phyloP scores from a whole-genome alignment of 2,888 invertebrate genomes.

The Rotaria magnacalcarata region DNA sequence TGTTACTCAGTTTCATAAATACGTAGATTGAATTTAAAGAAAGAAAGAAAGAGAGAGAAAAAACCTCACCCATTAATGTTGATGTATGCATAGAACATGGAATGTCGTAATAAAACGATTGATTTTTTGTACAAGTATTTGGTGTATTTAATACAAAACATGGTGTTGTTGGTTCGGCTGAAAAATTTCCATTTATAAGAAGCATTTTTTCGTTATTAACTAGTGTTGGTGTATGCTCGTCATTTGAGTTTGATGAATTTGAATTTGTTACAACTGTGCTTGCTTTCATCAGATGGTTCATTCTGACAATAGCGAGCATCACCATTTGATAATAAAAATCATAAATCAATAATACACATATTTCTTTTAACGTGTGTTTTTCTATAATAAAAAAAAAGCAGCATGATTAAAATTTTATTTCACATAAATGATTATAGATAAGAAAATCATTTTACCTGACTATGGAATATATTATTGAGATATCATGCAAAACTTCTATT shows the following conservation, averaged over 20 bases:
- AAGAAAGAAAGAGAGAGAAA: neutral
- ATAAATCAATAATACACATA: too few relatives aligned
- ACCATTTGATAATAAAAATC: neutral
- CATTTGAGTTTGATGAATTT: neutral
- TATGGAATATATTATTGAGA: neutral
- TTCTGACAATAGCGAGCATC: neutral
- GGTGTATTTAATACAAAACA: slow-evolving; percentile 35
- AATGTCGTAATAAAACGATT: slow-evolving; percentile 22
- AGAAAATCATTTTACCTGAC: neutral
- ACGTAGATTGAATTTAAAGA: too few relatives aligned
- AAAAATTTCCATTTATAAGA: neutral
- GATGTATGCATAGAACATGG: neutral
- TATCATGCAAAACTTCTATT: neutral
- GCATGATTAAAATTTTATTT: too few relatives aligned
- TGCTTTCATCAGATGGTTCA: neutral
- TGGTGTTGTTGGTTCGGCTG: slow-evolving; percentile 21
- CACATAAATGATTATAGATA: neutral
- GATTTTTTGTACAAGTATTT: slow-evolving; percentile 36
- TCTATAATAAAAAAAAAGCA: too few relatives aligned
- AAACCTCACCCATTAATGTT: neutral
- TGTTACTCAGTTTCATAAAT: neutral
- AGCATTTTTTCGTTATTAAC: neutral
- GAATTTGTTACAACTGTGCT: neutral
- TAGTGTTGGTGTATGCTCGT: neutral
- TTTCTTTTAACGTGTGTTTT: too few relatives aligned